These are phyloP conservation scores for Lagopus leucura DNA, from an alignment of 2,113 vertebrate genomes.

Conservation along the genomic window DNA sequence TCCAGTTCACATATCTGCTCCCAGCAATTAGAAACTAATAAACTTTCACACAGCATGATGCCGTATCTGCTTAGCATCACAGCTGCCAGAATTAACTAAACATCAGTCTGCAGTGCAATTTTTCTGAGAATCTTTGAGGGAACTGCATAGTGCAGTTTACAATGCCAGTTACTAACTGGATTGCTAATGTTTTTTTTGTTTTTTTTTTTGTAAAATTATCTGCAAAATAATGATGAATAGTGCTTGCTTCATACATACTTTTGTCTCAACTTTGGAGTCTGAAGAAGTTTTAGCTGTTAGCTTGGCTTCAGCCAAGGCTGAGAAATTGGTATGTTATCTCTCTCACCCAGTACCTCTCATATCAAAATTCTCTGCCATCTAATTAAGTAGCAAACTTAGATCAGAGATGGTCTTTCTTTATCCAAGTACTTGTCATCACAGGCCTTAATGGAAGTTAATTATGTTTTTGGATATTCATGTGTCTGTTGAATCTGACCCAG, in stretches of 20 bases:
- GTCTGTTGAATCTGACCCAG: background rate
- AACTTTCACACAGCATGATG: background rate
- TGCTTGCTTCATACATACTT: background rate
- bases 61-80: background rate
- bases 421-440: background rate
- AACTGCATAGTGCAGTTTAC: background rate
- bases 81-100: background rate
- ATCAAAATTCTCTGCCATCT: background rate
- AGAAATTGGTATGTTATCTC: background rate
- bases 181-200: background rate
- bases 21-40: background rate
- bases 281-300: background rate
- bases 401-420: background rate
- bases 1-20: background rate
- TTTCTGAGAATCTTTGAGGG: background rate
- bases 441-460: background rate
- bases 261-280: background rate
- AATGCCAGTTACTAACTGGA: background rate
- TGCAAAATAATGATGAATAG: background rate
- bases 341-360: background rate
- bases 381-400: background rate
- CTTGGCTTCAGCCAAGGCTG: background rate
- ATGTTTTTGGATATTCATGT: background rate
- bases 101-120: background rate
- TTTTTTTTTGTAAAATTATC: background rate